These are phyloP conservation scores for Tipula helvola DNA, from an alignment of 2,888 invertebrate species.

Conservation along the genomic window DNA sequence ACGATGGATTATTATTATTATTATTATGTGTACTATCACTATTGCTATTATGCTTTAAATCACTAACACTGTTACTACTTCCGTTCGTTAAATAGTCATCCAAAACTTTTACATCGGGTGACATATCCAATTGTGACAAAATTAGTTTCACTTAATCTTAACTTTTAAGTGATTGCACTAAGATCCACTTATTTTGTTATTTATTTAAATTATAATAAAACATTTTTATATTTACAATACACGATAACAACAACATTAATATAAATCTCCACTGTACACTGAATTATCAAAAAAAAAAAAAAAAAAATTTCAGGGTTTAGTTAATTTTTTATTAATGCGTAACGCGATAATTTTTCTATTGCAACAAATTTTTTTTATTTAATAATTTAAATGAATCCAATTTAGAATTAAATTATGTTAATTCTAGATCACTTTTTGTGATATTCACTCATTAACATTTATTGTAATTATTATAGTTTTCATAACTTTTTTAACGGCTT, in stretches of 20 bases:
- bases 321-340: background rate
- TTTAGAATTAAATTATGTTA: background rate
- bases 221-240: background rate
- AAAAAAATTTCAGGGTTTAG: background rate
- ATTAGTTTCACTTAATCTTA: background rate
- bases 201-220: background rate
- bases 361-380: background rate
- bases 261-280: background rate
- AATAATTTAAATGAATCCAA: background rate
- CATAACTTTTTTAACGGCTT: background rate
- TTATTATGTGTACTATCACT: background rate
- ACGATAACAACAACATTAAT: background rate
- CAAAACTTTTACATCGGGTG: background rate
- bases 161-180: background rate
- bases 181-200: background rate
- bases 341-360: background rate
- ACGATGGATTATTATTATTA: conserved; percentile 4
- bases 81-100: background rate
- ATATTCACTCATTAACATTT: background rate
- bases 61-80: conserved; percentile 7
- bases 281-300: background rate
- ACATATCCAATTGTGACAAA: background rate
- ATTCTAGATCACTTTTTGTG: background rate
- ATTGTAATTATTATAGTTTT: background rate
- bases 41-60: background rate